Evolutionary conservation across 1,140 invertebrate species (phyloP), one percentile per base, ranked within the genome.

Genomic region (Platyscapa corneri): DNA sequence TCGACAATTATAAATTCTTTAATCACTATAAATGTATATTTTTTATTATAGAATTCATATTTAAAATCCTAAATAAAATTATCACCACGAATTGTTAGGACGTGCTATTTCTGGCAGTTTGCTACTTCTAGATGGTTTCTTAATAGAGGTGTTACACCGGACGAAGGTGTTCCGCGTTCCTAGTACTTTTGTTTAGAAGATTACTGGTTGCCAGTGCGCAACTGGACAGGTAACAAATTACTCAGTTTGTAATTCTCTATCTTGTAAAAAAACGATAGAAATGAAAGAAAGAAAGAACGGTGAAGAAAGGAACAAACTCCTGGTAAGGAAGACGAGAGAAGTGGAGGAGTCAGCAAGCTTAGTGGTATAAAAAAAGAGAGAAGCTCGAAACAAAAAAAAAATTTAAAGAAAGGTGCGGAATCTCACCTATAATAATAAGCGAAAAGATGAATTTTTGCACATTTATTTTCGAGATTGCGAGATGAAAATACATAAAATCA

Each of bases 101-200:
- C 12, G 12, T 5, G 12, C 42, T 46, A 46, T 46, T 46, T 46
- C 42, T 46, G 12, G 12, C 42, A 46, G 42, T 46, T 46, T 12
- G 42, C 6, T 46, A 12, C 42, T 46, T 12, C 12, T 12, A 12
- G 42, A 46, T 46, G 42, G 5, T 7, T 46, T 20, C 18, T 56
- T 56, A 3, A 18, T 56, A 56, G 53, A 56, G 53, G 53, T 20
- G 53, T 18, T 56, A 12, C 67, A 34, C 16, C 34, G 34, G 80
- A 87, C 42, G 60, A 86, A 83, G 88, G 84, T 88, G 88, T 91
- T 91, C 89, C 89, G 89, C 89, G 88, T 90, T 90, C 89, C 89
- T 87, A 84, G 85, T 90, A 90, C 88, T 88, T 85, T 86, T 83
- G 86, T 20, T 20, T 56, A 56, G 53, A 56, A 56, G 53, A 56